A percentile compares a stretch with the other conserved stretches of the same genome.
phyloP scores from a whole-genome alignment of 2,888 invertebrate genomes.

The Eupithecia dodoneata region DNA sequence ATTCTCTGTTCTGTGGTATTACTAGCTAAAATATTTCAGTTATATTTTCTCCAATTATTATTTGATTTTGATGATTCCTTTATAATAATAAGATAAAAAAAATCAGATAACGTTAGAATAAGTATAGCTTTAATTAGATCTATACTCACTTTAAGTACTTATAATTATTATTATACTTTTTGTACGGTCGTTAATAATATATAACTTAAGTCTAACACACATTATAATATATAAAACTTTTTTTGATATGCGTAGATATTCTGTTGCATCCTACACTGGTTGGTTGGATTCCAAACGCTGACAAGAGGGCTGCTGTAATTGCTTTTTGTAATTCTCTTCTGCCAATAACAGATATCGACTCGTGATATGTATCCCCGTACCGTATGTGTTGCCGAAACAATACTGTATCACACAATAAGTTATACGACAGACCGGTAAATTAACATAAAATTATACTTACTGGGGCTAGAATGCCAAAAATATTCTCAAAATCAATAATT shows the following conservation, averaged over 20 bases:
- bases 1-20: too few species aligned
- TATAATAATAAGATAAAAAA: not conserved
- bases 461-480: not conserved
- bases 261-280: slow-evolving; percentile 17
- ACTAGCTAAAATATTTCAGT: not conserved
- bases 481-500: not conserved
- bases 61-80: not conserved
- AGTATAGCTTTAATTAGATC: too few species aligned
- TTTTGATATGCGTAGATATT: slow-evolving; percentile 4
- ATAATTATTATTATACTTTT: too few species aligned
- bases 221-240: too few species aligned
- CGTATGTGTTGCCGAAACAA: not conserved
- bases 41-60: not conserved
- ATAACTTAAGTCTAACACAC: too few species aligned
- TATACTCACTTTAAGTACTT: too few species aligned
- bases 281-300: slow-evolving; percentile 16
- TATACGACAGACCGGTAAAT: not conserved
- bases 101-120: too few species aligned
- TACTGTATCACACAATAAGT: not conserved
- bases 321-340: slow-evolving; percentile 36
- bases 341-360: slow-evolving; percentile 22
- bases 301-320: slow-evolving; percentile 34
- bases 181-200: too few species aligned
- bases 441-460: not conserved
- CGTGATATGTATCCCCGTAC: not conserved